Percentiles rank a stretch among this genome's conserved stretches.
Conservation (phyloP, 2,113 vertebrate species). For the Conger conger region DNA sequence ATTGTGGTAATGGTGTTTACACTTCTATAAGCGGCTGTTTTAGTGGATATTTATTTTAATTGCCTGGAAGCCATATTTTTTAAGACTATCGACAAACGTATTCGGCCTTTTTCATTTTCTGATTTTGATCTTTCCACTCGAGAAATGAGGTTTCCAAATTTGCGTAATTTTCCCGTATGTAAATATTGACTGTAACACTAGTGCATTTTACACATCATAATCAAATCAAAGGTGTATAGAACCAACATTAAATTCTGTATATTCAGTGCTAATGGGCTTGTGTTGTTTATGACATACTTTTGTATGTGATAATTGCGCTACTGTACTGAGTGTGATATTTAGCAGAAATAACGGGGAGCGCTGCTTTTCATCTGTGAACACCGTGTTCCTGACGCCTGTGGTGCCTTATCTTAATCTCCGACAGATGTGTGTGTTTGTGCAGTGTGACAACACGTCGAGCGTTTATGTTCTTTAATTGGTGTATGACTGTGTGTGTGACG, state of each 20-base stretch:
- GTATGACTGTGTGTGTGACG: background rate
- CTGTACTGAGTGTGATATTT: slow-evolving; percentile 52
- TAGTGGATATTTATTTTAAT: background rate
- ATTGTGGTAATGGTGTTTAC: background rate
- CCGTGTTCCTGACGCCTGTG: background rate
- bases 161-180: background rate
- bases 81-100: background rate
- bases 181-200: background rate
- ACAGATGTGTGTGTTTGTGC: background rate
- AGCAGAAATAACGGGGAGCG: background rate
- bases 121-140: background rate
- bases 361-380: background rate
- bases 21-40: background rate
- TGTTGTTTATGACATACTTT: slow-evolving; percentile 62
- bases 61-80: background rate
- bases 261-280: slow-evolving; percentile 61
- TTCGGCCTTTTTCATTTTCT: background rate
- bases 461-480: background rate
- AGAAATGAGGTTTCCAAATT: background rate
- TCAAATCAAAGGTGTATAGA: slow-evolving; percentile 28
- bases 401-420: background rate
- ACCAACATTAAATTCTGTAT: slow-evolving; percentile 47
- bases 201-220: slow-evolving; percentile 30
- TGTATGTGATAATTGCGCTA: slow-evolving; percentile 64
- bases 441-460: background rate